Evolutionary conservation across 1,140 invertebrate genomes (phyloP), one percentile per base, ranked within the genome.

Genomic region (Wasmannia auropunctata): DNA sequence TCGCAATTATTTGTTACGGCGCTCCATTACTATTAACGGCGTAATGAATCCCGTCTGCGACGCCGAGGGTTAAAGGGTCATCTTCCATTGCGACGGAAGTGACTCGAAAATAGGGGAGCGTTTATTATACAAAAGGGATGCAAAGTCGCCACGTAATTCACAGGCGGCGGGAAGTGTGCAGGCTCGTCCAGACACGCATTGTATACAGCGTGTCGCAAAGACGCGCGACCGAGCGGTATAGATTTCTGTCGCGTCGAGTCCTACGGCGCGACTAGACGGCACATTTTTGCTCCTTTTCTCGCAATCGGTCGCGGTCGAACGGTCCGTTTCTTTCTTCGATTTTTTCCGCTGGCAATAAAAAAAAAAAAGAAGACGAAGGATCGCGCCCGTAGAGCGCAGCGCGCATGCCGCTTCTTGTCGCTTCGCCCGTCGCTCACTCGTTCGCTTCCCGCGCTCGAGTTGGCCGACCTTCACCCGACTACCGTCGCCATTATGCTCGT

Each of bases 391-490:
- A 65, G 34, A 49, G 37, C 34, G 40, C 37, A 67, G 51, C n/a
- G 6, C 51, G 34, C 34, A 25, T 46, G 46, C n/a, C 62, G 46
- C 46, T 80, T 80, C 58, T 67, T 54, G 62, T 80, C 62, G 43
- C 76, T 31, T 67, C 22, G 60, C 22, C n/a, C 3, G 31, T 80
- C 76, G 65, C 37, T 56, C 79, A 19, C n/a, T 88, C 54, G 90
- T 74, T 87, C 31, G 89, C 84, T 79, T 84, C 88, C 81, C 80
- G 81, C 88, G 91, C 86, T 85, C 90, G 85, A 91, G 77, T 90
- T 91, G 91, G 86, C 89, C 91, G 91, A 92, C 91, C 91, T 92
- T 92, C 91, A 91, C 90, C 91, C 91, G 91, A 72, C 91, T 91
- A 87, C 80, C 84, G 86, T 91, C 90, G 90, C 90, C 91, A 92